phyloP scores from a whole-genome alignment of 2,888 invertebrate genomes.

The Bimastos eiseni region DNA sequence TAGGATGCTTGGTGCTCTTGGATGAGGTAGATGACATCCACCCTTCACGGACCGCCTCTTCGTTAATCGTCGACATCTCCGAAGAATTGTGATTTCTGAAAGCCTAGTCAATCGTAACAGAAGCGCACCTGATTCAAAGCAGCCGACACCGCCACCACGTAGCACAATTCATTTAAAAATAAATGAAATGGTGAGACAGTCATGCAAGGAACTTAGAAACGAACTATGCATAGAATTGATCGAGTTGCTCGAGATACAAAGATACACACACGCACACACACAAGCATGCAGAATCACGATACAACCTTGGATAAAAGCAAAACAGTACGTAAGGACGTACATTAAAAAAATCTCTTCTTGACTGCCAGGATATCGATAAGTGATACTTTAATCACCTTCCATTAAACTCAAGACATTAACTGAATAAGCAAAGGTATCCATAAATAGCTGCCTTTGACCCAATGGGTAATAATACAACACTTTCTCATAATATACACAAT shows the following conservation, averaged over 20 bases:
- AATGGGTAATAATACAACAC: neutral
- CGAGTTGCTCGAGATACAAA: neutral
- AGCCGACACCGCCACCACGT: too few species aligned
- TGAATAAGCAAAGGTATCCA: neutral
- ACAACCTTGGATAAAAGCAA: neutral
- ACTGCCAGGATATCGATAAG: neutral
- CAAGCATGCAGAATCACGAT: neutral
- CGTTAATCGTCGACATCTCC: conserved; percentile 19
- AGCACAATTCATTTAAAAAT: neutral
- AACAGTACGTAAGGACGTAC: neutral
- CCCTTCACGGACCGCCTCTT: conserved; percentile 18
- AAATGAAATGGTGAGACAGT: neutral
- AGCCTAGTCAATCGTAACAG: neutral
- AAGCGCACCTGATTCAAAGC: neutral
- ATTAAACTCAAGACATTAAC: neutral
- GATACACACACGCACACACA: neutral
- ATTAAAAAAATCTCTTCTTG: neutral
- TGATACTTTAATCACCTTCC: neutral
- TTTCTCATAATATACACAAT: neutral
- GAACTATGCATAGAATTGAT: neutral
- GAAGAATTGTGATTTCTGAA: conserved; percentile 9
- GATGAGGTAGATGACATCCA: conserved; percentile 7
- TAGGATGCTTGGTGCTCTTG: neutral
- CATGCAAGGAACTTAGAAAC: neutral
- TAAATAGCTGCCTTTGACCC: neutral